Percentiles rank a stretch among this genome's conserved stretches.
Evolutionary conservation across 1,140 invertebrate species (phyloP).

Genomic region (Chironomus striatipennis): DNA sequence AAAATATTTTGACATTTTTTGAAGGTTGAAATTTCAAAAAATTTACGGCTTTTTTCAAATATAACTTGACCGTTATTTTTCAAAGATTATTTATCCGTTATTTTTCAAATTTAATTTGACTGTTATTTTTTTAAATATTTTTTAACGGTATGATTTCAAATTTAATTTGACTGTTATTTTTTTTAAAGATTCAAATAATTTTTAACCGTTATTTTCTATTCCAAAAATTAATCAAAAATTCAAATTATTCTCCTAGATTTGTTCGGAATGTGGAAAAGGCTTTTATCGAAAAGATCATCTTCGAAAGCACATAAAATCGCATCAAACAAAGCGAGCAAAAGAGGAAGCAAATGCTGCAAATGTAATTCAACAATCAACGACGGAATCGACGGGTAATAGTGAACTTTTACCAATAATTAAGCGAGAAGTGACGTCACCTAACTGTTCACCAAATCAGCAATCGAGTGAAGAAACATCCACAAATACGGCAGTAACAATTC

Average conservation of each 20-base stretch:
- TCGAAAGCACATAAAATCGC: constrained; percentile 65
- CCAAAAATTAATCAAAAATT: too few relatives aligned
- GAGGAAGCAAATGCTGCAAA: constrained; percentile 44
- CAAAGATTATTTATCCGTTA: too few relatives aligned
- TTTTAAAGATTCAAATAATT: too few relatives aligned
- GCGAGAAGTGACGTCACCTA: background rate
- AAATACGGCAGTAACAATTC: background rate
- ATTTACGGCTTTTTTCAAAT: too few relatives aligned
- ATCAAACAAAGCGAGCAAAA: constrained; percentile 58
- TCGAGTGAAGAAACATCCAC: background rate
- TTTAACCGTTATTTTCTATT: too few relatives aligned
- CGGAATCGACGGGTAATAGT: background rate
- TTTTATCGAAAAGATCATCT: constrained; percentile 79
- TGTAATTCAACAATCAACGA: background rate
- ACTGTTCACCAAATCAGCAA: constrained; percentile 2
- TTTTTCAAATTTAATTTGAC: too few relatives aligned
- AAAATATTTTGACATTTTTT: too few relatives aligned
- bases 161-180: too few relatives aligned
- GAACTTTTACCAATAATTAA: background rate
- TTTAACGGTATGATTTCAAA: too few relatives aligned
- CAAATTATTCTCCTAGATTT: constrained; percentile 28
- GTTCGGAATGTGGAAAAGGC: constrained; percentile 58
- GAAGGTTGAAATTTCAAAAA: too few relatives aligned
- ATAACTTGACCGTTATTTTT: too few relatives aligned
- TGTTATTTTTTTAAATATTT: too few relatives aligned